Evolutionary conservation across 2,797 vertebrate species (phyloP).

Genomic region (Phalloptychus januarius): DNA sequence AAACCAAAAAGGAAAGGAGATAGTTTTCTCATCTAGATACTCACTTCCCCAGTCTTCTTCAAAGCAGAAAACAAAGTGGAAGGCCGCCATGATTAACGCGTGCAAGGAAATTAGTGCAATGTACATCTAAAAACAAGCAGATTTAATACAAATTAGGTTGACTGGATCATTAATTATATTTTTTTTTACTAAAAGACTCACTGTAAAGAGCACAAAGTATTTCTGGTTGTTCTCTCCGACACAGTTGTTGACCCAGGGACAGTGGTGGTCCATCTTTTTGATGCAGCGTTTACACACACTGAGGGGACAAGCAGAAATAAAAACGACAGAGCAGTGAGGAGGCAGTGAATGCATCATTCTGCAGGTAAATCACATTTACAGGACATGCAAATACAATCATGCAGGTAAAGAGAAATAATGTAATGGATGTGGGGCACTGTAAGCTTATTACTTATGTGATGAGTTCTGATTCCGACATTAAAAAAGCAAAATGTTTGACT

Average conservation of each 20-base stretch:
- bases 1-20: not conserved
- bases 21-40: conserved; percentile 41
- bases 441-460: not conserved
- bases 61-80: conserved; percentile 96
- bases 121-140: conserved; percentile 91
- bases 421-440: not conserved
- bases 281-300: conserved; percentile 99
- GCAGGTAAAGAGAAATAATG: not conserved
- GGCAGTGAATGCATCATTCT: not conserved
- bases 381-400: not conserved
- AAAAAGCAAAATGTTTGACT: not conserved
- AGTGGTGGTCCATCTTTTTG: conserved; percentile 99
- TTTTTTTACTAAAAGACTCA: conserved; percentile 75
- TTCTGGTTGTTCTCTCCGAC: conserved; percentile 99
- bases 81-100: conserved; percentile 90
- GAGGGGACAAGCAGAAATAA: conserved; percentile 43
- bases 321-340: not conserved
- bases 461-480: not conserved
- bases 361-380: not conserved
- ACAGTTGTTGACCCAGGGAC: conserved; percentile 99
- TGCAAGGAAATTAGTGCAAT: conserved; percentile 97
- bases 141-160: not conserved
- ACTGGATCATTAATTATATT: not conserved
- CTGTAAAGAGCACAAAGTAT: conserved; percentile 99
- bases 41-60: conserved; percentile 97